phyloP scores from a whole-genome alignment of 2,888 invertebrate species.

The Scaptomyza reducta region DNA sequence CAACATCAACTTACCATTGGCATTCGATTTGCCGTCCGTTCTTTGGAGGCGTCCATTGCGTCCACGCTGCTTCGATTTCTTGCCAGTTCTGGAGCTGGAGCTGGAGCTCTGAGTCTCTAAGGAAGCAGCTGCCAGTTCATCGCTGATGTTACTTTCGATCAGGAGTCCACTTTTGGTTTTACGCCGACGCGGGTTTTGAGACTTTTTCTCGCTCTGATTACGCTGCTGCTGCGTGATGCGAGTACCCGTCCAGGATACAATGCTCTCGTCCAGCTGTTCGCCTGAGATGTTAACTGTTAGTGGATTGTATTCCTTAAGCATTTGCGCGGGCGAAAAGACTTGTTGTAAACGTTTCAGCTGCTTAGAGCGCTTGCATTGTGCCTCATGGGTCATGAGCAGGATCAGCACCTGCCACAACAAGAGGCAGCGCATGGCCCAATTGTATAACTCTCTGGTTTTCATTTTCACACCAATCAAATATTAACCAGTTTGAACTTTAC shows the following conservation, averaged over 20 bases:
- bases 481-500: conserved; percentile 1
- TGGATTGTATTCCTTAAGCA: conserved; percentile 63
- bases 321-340: conserved; percentile 57
- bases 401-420: conserved; percentile 17
- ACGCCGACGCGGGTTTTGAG: conserved; percentile 57
- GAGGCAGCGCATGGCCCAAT: conserved; percentile 22
- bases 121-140: conserved; percentile 43
- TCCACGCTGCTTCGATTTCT: conserved; percentile 64
- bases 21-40: conserved; percentile 55
- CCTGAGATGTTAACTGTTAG: conserved; percentile 35
- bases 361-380: conserved; percentile 41
- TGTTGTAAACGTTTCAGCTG: conserved; percentile 53
- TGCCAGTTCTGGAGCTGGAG: conserved; percentile 33
- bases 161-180: conserved; percentile 82
- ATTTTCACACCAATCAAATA: conserved; percentile 38
- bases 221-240: conserved; percentile 50
- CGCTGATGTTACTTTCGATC: conserved; percentile 80
- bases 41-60: conserved; percentile 73
- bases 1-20: conserved; percentile 57
- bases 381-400: conserved; percentile 30
- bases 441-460: conserved; percentile 48
- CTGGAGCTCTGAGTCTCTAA: conserved; percentile 31
- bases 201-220: conserved; percentile 34
- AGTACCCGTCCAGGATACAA: conserved; percentile 79
- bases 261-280: conserved; percentile 68